These are phyloP conservation scores for Propsilocerus akamusi DNA, from an alignment of 1,140 invertebrate genomes.

Conservation along the genomic window DNA sequence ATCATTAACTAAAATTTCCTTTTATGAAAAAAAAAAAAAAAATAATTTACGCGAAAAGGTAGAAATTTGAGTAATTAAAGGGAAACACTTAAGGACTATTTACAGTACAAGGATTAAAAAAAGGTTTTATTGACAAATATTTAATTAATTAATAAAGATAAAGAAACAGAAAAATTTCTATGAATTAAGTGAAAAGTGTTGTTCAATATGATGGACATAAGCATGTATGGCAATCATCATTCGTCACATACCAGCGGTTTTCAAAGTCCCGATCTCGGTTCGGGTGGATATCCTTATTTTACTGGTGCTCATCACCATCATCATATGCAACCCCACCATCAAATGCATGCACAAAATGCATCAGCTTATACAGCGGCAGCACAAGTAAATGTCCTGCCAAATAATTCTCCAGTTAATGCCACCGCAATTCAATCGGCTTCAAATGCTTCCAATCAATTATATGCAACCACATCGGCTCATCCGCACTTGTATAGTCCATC, in stretches of 20 bases:
- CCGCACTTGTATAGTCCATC: slow-evolving; percentile 23
- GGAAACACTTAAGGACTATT: no score
- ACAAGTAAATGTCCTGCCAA: slow-evolving; percentile 1
- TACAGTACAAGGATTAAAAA: no score
- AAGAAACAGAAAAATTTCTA: not conserved
- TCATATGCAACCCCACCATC: slow-evolving; percentile 14
- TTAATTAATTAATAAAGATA: not conserved
- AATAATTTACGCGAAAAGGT: not conserved
- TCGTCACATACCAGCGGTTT: slow-evolving; percentile 20
- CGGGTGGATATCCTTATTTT: slow-evolving; percentile 16
- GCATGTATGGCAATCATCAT: slow-evolving; percentile 43
- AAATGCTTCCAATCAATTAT: slow-evolving; percentile 2
- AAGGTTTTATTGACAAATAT: no score
- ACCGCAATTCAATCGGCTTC: slow-evolving; percentile 8
- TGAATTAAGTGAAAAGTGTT: not conserved
- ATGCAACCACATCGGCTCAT: slow-evolving; percentile 12
- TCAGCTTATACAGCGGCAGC: slow-evolving; percentile 11
- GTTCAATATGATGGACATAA: slow-evolving; percentile 43
- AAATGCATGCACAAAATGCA: slow-evolving; percentile 5
- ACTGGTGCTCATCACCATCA: slow-evolving; percentile 19
- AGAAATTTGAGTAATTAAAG: no score
- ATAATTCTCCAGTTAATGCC: slow-evolving; percentile 12
- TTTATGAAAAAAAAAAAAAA: not conserved
- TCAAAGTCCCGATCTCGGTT: slow-evolving; percentile 12
- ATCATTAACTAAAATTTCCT: not conserved